Evolutionary conservation across 2,113 vertebrate species (phyloP).

Genomic region (Cavia porcellus): DNA sequence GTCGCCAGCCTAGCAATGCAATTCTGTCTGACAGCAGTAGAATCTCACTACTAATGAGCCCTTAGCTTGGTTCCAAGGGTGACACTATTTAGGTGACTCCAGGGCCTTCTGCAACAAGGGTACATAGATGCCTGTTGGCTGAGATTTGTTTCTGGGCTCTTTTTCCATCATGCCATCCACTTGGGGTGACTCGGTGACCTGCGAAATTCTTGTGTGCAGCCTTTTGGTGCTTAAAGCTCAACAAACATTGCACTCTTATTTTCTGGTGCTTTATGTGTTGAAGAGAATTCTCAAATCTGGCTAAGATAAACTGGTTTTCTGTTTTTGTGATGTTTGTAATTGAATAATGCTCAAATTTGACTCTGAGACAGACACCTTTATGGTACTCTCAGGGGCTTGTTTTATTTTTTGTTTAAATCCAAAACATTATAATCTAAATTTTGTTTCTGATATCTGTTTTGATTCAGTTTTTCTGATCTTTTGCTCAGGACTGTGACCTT

Average conservation of each 20-base stretch:
- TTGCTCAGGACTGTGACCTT: background rate
- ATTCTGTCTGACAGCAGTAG: rapidly evolving
- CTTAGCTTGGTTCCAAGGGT: background rate
- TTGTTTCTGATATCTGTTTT: too few relatives aligned
- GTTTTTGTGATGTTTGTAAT: background rate
- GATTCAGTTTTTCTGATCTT: too few relatives aligned
- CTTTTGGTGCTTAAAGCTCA: background rate
- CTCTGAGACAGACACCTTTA: background rate
- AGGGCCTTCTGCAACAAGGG: background rate
- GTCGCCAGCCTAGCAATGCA: background rate
- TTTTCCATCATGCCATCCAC: background rate
- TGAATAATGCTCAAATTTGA: too few relatives aligned
- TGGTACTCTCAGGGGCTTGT: background rate
- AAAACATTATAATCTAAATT: rapidly evolving
- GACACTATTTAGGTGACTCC: background rate
- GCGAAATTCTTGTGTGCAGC: too few relatives aligned
- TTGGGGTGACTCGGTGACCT: too few relatives aligned
- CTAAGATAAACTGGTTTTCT: too few relatives aligned
- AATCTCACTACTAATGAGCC: background rate
- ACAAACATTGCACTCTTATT: background rate
- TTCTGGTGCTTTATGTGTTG: background rate
- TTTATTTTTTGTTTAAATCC: background rate
- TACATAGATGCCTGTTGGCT: background rate
- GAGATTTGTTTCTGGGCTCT: background rate
- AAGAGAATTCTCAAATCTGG: background rate